Evolutionary conservation across 2,113 vertebrate species (phyloP).

Genomic region (Brachypodius melanocephalos): DNA sequence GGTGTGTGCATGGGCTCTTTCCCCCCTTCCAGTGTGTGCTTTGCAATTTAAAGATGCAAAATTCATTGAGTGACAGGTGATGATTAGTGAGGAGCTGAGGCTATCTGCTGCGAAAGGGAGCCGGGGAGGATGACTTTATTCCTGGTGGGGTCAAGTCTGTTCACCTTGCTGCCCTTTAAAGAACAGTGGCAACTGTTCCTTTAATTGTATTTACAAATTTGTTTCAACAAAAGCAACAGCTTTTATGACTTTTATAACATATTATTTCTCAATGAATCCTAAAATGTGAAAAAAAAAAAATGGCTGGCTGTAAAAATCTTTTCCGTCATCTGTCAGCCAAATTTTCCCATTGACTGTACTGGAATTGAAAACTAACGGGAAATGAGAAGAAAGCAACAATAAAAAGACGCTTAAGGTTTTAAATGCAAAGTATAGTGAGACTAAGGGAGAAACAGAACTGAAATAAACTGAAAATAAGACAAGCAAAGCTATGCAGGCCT

Average conservation of each 20-base stretch:
- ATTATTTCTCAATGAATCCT: neutral
- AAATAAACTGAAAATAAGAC: neutral
- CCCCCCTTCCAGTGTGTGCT: neutral
- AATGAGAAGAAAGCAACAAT: neutral
- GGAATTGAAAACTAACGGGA: neutral
- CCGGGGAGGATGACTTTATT: neutral
- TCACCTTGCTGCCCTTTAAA: neutral
- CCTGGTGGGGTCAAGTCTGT: neutral
- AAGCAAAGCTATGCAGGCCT: neutral
- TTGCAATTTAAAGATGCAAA: conserved; percentile 58
- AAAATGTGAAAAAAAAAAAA: neutral
- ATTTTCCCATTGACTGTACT: neutral
- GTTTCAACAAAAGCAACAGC: neutral
- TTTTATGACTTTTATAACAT: neutral
- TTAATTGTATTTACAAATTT: neutral
- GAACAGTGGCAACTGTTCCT: neutral
- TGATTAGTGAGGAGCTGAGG: conserved; percentile 40
- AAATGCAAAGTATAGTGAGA: neutral
- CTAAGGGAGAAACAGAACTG: neutral
- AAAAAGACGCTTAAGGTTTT: neutral
- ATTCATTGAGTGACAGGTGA: conserved; percentile 5
- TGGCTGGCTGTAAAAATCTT: neutral
- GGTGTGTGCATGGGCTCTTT: neutral
- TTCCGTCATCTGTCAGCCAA: fast-evolving
- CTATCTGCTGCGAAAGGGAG: neutral